Conservation (phyloP, 2,113 vertebrate species). For the Lophius piscatorius region DNA sequence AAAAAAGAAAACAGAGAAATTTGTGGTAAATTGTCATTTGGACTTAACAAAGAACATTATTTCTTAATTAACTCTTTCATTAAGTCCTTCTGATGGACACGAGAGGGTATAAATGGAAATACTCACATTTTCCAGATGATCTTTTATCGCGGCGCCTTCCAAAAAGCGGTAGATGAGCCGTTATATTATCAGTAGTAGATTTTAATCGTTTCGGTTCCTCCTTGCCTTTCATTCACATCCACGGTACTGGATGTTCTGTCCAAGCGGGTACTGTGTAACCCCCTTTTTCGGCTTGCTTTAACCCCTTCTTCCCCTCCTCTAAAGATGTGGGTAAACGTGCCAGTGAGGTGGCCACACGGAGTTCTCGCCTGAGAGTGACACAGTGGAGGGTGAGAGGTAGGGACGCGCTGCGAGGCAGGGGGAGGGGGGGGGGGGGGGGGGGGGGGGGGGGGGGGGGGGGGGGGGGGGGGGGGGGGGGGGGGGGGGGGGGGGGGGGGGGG, state of each 20-base stretch:
- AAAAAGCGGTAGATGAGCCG: neutral
- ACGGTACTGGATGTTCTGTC: constrained; percentile 79
- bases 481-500: constrained; percentile 7
- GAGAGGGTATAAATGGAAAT: neutral
- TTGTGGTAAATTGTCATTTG: too few relatives aligned
- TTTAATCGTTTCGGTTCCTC: constrained; percentile 34
- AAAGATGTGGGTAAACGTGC: constrained; percentile 18
- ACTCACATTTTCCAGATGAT: constrained; percentile 52
- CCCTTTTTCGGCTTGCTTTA: constrained; percentile 13
- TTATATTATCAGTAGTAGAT: constrained; percentile 9
- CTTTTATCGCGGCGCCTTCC: neutral
- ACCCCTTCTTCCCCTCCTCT: neutral
- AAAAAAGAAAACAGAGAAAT: neutral
- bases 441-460: constrained; percentile 4
- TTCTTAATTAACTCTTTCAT: too few relatives aligned
- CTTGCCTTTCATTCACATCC: constrained; percentile 55
- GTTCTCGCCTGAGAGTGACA: constrained; percentile 58
- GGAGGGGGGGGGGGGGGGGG: too few relatives aligned
- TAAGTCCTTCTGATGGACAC: too few relatives aligned
- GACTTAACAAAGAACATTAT: too few relatives aligned
- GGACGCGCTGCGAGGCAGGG: neutral
- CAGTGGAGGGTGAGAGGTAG: constrained; percentile 5
- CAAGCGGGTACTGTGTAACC: constrained; percentile 47
- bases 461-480: neutral
- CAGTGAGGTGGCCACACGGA: constrained; percentile 56